Conservation (phyloP, 1,140 invertebrate genomes). For the Phocides pigmalion region DNA sequence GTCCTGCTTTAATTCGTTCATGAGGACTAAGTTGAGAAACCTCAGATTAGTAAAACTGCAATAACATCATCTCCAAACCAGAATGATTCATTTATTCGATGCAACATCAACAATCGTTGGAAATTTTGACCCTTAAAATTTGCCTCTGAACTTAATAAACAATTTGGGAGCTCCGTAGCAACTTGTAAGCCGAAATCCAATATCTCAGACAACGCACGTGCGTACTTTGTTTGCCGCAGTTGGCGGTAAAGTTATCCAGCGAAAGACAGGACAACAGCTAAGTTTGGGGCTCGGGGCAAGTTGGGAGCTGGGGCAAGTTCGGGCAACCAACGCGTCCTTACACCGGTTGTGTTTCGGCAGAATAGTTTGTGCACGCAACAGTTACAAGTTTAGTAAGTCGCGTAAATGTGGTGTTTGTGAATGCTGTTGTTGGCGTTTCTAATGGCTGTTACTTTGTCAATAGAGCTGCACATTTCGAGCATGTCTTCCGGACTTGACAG, state of each 20-base stretch:
- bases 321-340: not conserved
- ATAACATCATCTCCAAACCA: too few relatives aligned
- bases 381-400: constrained; percentile 17
- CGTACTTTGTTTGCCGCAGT: constrained; percentile 10
- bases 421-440: not conserved
- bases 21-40: too few relatives aligned
- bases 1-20: too few relatives aligned
- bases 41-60: too few relatives aligned
- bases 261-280: not conserved
- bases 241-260: constrained; percentile 3
- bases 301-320: constrained; percentile 5
- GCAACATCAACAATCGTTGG: not conserved
- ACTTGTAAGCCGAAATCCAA: constrained; percentile 15
- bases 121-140: not conserved
- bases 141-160: constrained; percentile 2
- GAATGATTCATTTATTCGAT: not conserved
- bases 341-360: not conserved
- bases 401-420: constrained; percentile 16
- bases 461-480: not conserved
- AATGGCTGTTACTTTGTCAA: constrained; percentile 7
- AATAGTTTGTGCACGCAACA: constrained; percentile 18
- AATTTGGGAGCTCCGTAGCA: not conserved
- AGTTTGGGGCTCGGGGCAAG: constrained; percentile 12
- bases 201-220: constrained; percentile 20
- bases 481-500: not conserved